These are phyloP conservation scores for Grammatotria lemairii DNA, from an alignment of 2,113 vertebrate species.

Conservation along the genomic window DNA sequence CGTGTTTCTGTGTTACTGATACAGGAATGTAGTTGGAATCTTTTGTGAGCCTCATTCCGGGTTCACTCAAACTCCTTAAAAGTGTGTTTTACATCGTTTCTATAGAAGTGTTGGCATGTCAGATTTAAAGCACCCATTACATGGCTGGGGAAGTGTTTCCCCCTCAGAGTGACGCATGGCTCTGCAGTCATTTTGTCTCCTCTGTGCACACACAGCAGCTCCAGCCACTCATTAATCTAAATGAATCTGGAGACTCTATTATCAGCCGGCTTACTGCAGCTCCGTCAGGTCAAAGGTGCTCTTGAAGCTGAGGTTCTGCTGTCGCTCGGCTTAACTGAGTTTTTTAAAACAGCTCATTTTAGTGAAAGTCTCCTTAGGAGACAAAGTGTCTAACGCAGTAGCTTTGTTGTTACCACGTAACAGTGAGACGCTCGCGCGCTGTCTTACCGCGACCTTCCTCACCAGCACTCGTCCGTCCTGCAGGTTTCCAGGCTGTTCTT, in stretches of 20 bases:
- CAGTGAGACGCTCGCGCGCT: background rate
- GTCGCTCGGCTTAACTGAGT: fast-evolving
- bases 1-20: background rate
- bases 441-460: background rate
- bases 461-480: background rate
- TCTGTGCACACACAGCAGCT: background rate
- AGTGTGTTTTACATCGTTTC: background rate
- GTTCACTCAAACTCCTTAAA: background rate
- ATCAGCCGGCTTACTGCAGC: background rate
- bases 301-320: background rate
- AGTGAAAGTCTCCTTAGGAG: background rate
- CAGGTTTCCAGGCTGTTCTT: background rate
- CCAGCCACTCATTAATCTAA: background rate
- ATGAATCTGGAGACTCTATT: background rate
- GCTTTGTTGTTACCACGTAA: background rate
- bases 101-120: fast-evolving
- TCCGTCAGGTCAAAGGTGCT: background rate
- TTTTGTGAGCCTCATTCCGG: fast-evolving
- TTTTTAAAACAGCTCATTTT: fast-evolving
- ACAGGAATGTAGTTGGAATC: background rate
- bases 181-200: background rate
- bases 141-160: background rate
- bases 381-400: background rate
- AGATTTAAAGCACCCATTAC: fast-evolving
- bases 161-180: background rate